Conservation (phyloP, 1,140 invertebrate species). For the Drosophila santomea region DNA sequence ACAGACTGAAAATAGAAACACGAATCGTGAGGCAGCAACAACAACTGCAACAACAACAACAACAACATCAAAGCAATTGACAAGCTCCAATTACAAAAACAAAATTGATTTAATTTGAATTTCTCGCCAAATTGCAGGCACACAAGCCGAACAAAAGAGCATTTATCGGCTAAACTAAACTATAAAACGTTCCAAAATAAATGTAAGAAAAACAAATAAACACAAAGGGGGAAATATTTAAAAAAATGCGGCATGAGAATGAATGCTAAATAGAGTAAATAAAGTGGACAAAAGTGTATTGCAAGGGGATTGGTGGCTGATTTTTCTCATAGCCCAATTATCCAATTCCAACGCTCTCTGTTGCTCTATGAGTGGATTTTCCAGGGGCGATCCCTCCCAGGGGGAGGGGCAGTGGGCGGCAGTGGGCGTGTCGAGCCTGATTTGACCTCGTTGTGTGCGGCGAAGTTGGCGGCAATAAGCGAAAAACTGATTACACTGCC, state of each 20-base stretch:
- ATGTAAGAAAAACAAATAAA: background rate
- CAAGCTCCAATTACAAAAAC: constrained; percentile 52
- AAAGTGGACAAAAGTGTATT: background rate
- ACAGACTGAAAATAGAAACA: constrained; percentile 7
- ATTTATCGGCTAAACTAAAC: constrained; percentile 3
- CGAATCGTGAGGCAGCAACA: constrained; percentile 36
- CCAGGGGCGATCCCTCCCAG: too few species aligned
- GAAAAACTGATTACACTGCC: constrained; percentile 64
- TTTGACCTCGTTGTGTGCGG: constrained; percentile 54
- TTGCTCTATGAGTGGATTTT: constrained; percentile 6
- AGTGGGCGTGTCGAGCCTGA: constrained; percentile 50
- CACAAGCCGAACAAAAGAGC: constrained; percentile 28
- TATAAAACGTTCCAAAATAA: constrained; percentile 12
- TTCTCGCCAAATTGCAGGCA: constrained; percentile 46
- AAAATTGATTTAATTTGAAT: constrained; percentile 67
- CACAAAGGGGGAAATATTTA: background rate
- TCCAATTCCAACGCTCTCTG: constrained; percentile 38
- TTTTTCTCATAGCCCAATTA: constrained; percentile 56
- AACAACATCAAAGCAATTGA: constrained; percentile 63
- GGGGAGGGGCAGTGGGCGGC: too few species aligned
- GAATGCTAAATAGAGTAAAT: constrained; percentile 3
- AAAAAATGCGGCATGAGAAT: background rate
- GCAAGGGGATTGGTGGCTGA: constrained; percentile 6
- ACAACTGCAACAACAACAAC: background rate
- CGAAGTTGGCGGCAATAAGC: constrained; percentile 57